Evolutionary conservation across 2,888 invertebrate genomes (phyloP), one percentile per base, ranked within the genome.

Genomic region (Baccha elongata): DNA sequence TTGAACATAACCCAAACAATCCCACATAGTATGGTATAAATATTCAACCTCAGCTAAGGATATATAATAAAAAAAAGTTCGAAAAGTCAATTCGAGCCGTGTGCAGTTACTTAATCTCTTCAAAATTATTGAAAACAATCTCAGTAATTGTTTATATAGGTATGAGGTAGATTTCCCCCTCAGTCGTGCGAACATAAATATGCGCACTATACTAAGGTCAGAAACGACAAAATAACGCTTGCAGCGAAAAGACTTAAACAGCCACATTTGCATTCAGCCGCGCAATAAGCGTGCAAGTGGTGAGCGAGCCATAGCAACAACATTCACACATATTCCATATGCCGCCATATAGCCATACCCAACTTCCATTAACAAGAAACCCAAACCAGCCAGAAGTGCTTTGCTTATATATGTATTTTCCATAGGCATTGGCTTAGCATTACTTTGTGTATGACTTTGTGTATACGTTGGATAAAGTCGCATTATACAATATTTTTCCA

Each of bases 401-500:
- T 55, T 35, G 23, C n/a, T n/a, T n/a, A 26, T 23, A 23, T 26
- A 50, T 60, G 46, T 50, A 53, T 64, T 35, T 35, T 65, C 44
- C 73, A 48, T 52, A 40, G 75, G 71, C 73, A 42, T 52, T 42
- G 75, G 71, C 65, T 52, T 42, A 71, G 71, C 65, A 72, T 60
- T 62, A 76, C 71, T 42, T 75, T 71, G 75, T 71, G 62, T 72
- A 67, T 32, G 29, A 8, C 29, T 5, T 35, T 62, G 50, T 65
- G 46, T 10, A 11, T 29, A 15, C 50, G 32, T 15, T 58, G 58
- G 72, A 68, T 50, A 76, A 76, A 75, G 65, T 76, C 60, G 62
- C 76, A 81, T 71, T 76, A 76, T 76, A 81, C 81, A 81, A 76
- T 76, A 76, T 81, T 76, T 74, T 76, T 83, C 72, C 78, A 83